These are phyloP conservation scores for Cassiopea xamachana DNA, from an alignment of 30 jellyfish, hydroid and myxozoan genomes.

Conservation along the genomic window DNA sequence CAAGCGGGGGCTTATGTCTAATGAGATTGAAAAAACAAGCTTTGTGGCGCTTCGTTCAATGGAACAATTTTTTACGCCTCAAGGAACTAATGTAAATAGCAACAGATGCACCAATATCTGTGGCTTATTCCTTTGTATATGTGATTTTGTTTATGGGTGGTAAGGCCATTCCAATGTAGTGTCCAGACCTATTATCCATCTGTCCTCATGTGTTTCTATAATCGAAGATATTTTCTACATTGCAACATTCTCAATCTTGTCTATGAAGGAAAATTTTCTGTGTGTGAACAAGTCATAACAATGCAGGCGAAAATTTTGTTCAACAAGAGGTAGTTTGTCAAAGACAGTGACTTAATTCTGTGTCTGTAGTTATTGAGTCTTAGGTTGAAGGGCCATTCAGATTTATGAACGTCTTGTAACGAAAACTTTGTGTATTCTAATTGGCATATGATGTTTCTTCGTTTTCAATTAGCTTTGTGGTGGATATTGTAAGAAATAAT, in stretches of 20 bases:
- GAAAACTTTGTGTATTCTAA: background rate
- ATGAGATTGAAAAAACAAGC: background rate
- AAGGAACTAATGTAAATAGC: background rate
- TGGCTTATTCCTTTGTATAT: background rate
- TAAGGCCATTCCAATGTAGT: background rate
- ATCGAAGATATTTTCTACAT: background rate
- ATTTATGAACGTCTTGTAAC: background rate
- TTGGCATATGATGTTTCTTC: no score
- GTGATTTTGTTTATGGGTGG: background rate
- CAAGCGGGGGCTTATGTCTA: background rate
- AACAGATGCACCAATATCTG: background rate
- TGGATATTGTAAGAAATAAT: background rate
- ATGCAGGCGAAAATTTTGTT: background rate
- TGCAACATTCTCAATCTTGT: background rate
- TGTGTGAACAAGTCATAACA: background rate
- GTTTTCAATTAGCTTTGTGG: background rate
- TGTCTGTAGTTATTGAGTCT: background rate
- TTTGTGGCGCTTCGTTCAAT: background rate
- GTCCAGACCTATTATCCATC: background rate
- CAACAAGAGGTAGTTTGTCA: background rate
- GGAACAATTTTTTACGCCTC: background rate
- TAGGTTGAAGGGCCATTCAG: constrained; percentile 13
- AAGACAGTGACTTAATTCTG: background rate
- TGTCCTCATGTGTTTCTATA: background rate
- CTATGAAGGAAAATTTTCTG: background rate